A percentile compares a stretch with the other conserved stretches of the same genome.
These are phyloP conservation scores for Galleria mellonella DNA, from an alignment of 1,140 invertebrate species.

Conservation along the genomic window DNA sequence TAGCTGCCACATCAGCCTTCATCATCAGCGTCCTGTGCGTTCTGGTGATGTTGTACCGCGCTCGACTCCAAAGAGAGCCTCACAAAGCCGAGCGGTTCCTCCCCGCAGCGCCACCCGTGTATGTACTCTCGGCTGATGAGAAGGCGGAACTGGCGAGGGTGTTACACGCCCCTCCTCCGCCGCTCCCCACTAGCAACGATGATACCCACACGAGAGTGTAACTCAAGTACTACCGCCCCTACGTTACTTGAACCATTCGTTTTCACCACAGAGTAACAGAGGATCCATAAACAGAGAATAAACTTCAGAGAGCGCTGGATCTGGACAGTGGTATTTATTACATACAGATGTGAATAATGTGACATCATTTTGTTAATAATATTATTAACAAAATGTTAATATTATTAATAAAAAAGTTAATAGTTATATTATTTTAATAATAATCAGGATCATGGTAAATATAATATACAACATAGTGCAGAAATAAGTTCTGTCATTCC, in stretches of 20 bases:
- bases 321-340: too few relatives aligned
- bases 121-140: slow-evolving; percentile 74
- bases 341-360: too few relatives aligned
- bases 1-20: slow-evolving; percentile 82
- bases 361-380: too few relatives aligned
- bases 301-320: too few relatives aligned
- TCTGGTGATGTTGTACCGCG: slow-evolving; percentile 79
- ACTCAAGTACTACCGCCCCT: slow-evolving; percentile 9
- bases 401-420: too few relatives aligned
- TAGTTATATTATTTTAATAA: too few relatives aligned
- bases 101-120: slow-evolving; percentile 72
- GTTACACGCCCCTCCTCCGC: slow-evolving; percentile 39
- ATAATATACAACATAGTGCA: too few relatives aligned
- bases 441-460: too few relatives aligned
- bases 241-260: slow-evolving; percentile 19
- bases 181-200: slow-evolving; percentile 28
- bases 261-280: too few relatives aligned
- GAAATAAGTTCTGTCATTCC: too few relatives aligned
- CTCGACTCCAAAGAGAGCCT: slow-evolving; percentile 65
- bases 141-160: slow-evolving; percentile 67
- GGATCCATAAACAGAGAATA: too few relatives aligned
- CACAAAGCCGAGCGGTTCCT: slow-evolving; percentile 74
- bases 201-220: slow-evolving; percentile 49
- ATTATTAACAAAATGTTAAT: too few relatives aligned
- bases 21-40: slow-evolving; percentile 82